Evolutionary conservation across 1,140 invertebrate genomes (phyloP).

Genomic region (Brachionus asplanchnoidis): DNA sequence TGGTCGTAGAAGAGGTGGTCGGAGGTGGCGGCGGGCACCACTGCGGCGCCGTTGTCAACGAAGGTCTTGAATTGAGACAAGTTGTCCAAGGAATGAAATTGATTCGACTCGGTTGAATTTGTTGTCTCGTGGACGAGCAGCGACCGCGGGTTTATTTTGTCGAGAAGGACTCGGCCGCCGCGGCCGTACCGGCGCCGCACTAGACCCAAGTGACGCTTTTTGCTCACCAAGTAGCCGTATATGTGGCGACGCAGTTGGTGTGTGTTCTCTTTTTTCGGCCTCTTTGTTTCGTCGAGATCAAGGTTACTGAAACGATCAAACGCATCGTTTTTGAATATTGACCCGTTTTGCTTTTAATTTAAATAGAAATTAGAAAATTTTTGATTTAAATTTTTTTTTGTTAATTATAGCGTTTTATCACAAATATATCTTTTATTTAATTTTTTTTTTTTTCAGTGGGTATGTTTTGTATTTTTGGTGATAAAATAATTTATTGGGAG

Average conservation of each 20-base stretch:
- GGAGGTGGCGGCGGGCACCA: not conserved
- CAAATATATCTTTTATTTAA: no score
- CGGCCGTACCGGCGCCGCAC: not conserved
- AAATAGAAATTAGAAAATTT: not conserved
- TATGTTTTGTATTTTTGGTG: no score
- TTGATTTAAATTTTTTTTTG: not conserved
- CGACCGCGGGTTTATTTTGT: not conserved
- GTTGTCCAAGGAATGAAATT: not conserved
- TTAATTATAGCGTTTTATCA: no score
- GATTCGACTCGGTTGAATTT: not conserved
- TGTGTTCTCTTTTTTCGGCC: not conserved
- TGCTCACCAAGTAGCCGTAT: not conserved
- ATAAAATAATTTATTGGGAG: no score
- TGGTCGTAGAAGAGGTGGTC: not conserved
- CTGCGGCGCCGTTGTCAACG: not conserved
- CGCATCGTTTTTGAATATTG: slow-evolving; percentile 38
- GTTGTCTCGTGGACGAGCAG: not conserved
- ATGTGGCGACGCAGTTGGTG: not conserved
- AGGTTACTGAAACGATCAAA: not conserved
- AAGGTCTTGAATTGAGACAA: not conserved
- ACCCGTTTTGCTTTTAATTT: not conserved
- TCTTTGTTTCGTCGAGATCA: not conserved
- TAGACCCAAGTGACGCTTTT: slow-evolving; percentile 5
- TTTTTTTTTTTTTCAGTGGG: no score
- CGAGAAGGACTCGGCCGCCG: not conserved